Conservation (phyloP, 1,140 invertebrate species). For the Ostrea edulis region DNA sequence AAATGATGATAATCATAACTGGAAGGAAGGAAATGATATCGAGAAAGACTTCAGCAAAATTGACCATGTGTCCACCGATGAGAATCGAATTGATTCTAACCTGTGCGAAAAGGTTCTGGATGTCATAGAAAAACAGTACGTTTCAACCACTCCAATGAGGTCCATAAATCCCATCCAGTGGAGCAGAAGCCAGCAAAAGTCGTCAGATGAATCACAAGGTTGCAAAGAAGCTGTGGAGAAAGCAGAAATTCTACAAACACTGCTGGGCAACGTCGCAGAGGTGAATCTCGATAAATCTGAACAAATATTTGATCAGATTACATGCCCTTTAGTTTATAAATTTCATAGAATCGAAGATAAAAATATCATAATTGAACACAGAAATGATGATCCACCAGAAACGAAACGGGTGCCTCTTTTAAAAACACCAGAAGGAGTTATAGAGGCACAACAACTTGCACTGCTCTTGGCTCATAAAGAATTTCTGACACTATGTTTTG, state of each 20-base stretch:
- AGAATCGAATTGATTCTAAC: not conserved
- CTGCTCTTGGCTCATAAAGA: conserved; percentile 48
- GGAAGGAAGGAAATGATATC: not conserved
- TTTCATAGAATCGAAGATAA: not conserved
- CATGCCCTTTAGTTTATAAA: conserved; percentile 2
- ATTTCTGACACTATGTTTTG: conserved; percentile 35
- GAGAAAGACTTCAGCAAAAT: not conserved
- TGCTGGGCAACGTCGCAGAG: not conserved
- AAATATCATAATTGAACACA: not conserved
- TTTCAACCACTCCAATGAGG: not conserved
- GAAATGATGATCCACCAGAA: not conserved
- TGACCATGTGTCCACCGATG: not conserved
- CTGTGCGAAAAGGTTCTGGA: not conserved
- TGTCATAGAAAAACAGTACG: not conserved
- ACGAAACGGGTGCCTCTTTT: not conserved
- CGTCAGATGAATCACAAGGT: not conserved
- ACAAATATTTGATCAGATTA: not conserved
- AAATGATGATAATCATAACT: not conserved
- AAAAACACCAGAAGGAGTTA: conserved; percentile 51
- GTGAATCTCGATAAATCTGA: not conserved
- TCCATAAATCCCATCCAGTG: conserved; percentile 45
- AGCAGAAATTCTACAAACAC: conserved; percentile 47
- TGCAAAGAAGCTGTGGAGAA: conserved; percentile 9
- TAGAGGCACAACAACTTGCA: conserved; percentile 49
- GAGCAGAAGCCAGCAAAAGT: conserved; percentile 22